These are phyloP conservation scores for Steromphala cineraria DNA, from an alignment of 2,888 invertebrate genomes.

Conservation along the genomic window DNA sequence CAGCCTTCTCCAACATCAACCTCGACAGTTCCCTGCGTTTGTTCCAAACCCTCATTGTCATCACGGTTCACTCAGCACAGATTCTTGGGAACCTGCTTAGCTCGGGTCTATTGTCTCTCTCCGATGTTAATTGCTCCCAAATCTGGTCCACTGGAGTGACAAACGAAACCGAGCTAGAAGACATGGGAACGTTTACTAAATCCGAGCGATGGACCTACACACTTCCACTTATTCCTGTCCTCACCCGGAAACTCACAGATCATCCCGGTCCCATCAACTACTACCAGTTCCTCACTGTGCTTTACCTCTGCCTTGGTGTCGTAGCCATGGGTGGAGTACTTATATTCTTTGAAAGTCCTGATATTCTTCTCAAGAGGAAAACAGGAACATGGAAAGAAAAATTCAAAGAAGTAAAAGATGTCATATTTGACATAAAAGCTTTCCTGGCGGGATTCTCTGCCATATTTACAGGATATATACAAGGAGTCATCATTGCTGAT, in stretches of 20 bases:
- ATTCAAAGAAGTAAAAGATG: conserved; percentile 47
- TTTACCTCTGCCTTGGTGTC: conserved; percentile 60
- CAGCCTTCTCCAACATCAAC: conserved; percentile 55
- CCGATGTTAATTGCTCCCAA: conserved; percentile 40
- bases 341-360: conserved; percentile 65
- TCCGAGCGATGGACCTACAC: conserved; percentile 46
- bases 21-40: conserved; percentile 61
- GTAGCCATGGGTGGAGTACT: conserved; percentile 61
- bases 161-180: conserved; percentile 24
- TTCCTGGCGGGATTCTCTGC: conserved; percentile 53
- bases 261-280: conserved; percentile 45
- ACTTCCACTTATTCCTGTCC: conserved; percentile 42
- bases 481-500: conserved; percentile 63
- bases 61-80: conserved; percentile 66
- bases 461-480: conserved; percentile 65
- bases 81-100: conserved; percentile 64
- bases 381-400: conserved; percentile 51
- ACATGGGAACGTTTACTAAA: not conserved
- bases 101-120: conserved; percentile 55
- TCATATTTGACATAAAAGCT: conserved; percentile 54
- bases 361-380: conserved; percentile 60
- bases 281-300: conserved; percentile 59
- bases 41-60: conserved; percentile 64
- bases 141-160: not conserved
- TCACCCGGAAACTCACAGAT: conserved; percentile 34